Percentiles rank a stretch among this genome's conserved stretches.
Conservation (phyloP, 2,113 vertebrate genomes). For the Pelecanus crispus region DNA sequence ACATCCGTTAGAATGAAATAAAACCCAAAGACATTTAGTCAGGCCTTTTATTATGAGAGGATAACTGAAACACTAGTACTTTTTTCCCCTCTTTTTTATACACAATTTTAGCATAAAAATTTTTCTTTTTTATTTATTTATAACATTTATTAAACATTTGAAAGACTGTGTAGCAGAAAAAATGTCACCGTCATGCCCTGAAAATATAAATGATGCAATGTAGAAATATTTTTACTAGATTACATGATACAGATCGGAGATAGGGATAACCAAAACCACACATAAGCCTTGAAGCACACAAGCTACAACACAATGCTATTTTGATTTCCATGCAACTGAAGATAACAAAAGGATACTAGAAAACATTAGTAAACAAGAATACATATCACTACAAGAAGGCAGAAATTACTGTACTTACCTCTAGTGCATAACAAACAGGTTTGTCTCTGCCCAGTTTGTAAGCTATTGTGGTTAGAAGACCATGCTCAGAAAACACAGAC, state of each 20-base stretch:
- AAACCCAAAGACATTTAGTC: neutral
- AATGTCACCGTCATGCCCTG: neutral
- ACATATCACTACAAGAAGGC: neutral
- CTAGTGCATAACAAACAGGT: conserved; percentile 87
- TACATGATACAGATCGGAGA: neutral
- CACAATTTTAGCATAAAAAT: neutral
- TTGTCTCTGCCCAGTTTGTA: conserved; percentile 87
- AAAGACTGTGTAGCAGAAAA: neutral
- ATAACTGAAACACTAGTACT: neutral
- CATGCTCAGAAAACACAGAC: conserved; percentile 88
- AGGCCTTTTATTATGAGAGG: neutral
- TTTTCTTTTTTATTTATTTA: neutral
- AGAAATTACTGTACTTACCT: conserved; percentile 70
- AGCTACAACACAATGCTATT: neutral
- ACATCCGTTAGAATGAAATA: neutral
- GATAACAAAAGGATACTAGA: neutral
- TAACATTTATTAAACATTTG: neutral
- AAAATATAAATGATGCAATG: neutral
- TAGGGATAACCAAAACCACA: neutral
- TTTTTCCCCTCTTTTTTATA: neutral
- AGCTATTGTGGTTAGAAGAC: conserved; percentile 91
- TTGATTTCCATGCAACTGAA: neutral
- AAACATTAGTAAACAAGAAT: neutral
- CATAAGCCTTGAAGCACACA: neutral
- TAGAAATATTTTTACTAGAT: neutral